Evolutionary conservation across 2,888 invertebrate species (phyloP), one percentile per base, ranked within the genome.

Genomic region (Girardia tigrina): DNA sequence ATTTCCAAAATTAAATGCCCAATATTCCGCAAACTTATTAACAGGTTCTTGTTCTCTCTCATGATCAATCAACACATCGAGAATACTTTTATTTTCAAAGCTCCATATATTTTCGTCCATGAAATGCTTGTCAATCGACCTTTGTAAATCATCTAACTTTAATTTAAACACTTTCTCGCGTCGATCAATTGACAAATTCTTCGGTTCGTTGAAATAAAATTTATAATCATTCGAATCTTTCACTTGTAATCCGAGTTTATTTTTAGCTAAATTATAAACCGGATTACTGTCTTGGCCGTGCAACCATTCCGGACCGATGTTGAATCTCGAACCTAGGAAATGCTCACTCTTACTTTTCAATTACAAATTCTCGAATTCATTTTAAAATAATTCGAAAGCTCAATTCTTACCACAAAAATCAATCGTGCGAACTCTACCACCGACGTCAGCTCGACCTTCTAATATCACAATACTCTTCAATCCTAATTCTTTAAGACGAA

Each of bases 251-350:
- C 56, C 56, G n/a, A 56, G 56, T 56, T 56, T n/a, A n/a, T 4
- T 23, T 56, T 4, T 56, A 2, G 56, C 56, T 26, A 74, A 20
- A 42, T 74, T 23, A 74, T 70, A 42, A 26, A 74, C 27, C 2
- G 74, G 74, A 28, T 74, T 74, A 23, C 26, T 74, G n/a, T 6
- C 26, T 20, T 74, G 42, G n/a, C 74, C 74, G 28, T 74, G 74
- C 23, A 74, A 69, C 74, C 74, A 74, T 26, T 56, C 26, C 16
- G 74, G 74, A 26, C 74, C 74, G 8, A 74, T 27, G 16, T 26
- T 42, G 69, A 56, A 74, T 8, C 16, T 12, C 1, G 23, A 42
- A 26, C 56, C 74, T 74, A 56, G n/a, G n/a, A n/a, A n/a, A n/a
- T n/a, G n/a, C n/a, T n/a, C n/a, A n/a, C n/a, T n/a, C n/a, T n/a